Base-by-base conservation (phyloP, 2,113 vertebrate species). In the Lipophrys pholis region DNA sequence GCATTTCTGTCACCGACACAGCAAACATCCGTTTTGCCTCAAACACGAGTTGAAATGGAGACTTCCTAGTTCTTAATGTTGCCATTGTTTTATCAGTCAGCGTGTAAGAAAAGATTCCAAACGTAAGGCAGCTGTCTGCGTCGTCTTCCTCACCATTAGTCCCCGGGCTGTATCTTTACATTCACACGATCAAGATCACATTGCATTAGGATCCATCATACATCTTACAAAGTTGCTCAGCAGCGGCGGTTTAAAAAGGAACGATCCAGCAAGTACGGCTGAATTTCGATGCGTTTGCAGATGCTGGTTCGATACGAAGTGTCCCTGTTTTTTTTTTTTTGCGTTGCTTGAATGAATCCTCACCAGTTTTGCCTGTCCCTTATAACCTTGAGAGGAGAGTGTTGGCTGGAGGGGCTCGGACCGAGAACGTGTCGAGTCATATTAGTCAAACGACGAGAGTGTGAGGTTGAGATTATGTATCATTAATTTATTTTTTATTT, bases 301-400 rank as follows among this genome's bases (percentile, higher is more conserved):
- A 88, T 87, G 75, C 73, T 66, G 62, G 66, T 72, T 69, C 52
- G 82, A 85, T 88, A 64, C 42, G 51, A 58, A 55, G 51, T 55
- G 56, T 42, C 60, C 73, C 59, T 68, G 21, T 4, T 30, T 30
- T 75, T 76, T 46, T 59, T 30, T 30, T 30, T 75, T 78, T 46
- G 62, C 59, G 12, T 65, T 3, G 68, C 60, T 48, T 30, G 62
- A 73, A 36, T 21, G 55, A 59, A 78, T 83, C 80, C 63, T 43
- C 42, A 43, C 50, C 38, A 51, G 8, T 58, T 30, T 64, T 58
- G 16, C 71, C 16, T 62, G 84, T 82, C 82, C 80, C 43, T 15
- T 0, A 43, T 87, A 82, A 89, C 88, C 84, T 91, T 89, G 83
- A 85, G 52, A 41, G 56, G 66, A 67, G 51, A 62, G 46, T 85